A percentile compares a stretch with the other conserved stretches of the same genome.
Conservation (phyloP, 1,140 invertebrate species). For the Lysiphlebus fabarum region DNA sequence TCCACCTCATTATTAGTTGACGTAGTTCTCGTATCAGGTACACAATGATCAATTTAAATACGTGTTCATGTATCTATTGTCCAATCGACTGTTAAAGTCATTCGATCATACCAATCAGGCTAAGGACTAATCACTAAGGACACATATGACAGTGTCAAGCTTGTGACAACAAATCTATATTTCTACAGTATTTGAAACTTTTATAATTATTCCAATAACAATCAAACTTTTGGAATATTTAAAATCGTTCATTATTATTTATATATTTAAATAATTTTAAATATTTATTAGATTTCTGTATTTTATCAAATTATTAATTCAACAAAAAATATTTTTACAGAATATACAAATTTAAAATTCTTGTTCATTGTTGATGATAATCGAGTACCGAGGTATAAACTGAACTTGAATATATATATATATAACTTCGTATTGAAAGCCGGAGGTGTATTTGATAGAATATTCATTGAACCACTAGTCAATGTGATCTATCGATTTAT, state of each 20-base stretch:
- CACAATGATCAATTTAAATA: constrained; percentile 23
- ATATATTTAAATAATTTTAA: too few species aligned
- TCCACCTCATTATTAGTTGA: neutral
- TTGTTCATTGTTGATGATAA: too few species aligned
- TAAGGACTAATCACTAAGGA: constrained; percentile 24
- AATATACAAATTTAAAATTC: too few species aligned
- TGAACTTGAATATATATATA: neutral
- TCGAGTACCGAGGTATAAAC: too few species aligned
- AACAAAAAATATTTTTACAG: too few species aligned
- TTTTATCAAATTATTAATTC: too few species aligned
- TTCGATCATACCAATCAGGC: constrained; percentile 34
- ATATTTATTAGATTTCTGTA: too few species aligned
- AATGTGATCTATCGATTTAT: constrained; percentile 42
- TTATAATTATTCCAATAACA: too few species aligned
- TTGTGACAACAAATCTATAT: too few species aligned
- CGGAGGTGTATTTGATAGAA: constrained; percentile 9
- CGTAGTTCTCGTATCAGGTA: constrained; percentile 9
- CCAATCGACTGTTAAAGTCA: constrained; percentile 35
- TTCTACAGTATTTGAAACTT: too few species aligned
- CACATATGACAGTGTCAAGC: constrained; percentile 13
- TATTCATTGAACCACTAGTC: constrained; percentile 1
- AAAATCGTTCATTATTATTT: too few species aligned
- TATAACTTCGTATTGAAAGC: neutral
- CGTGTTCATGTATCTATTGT: constrained; percentile 28
- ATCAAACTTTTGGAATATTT: too few species aligned